phyloP scores from a whole-genome alignment of 1,140 invertebrate species.

The Drosophila eugracilis region DNA sequence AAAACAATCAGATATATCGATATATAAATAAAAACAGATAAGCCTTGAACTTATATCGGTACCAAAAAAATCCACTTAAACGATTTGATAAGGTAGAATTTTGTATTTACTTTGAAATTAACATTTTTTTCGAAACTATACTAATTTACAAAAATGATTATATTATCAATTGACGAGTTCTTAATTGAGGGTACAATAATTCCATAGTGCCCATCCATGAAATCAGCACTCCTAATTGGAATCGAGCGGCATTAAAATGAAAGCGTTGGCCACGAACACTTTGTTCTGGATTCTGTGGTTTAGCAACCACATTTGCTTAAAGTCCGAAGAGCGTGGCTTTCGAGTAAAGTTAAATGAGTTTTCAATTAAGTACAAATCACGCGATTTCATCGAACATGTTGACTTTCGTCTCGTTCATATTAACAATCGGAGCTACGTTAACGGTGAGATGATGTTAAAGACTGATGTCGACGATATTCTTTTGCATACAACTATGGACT shows the following conservation, averaged over 20 bases:
- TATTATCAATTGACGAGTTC: background rate
- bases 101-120: no score
- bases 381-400: conserved; percentile 9
- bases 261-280: conserved; percentile 11
- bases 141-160: background rate
- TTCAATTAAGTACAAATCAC: conserved; percentile 5
- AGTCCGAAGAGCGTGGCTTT: conserved; percentile 26
- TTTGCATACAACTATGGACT: conserved; percentile 31
- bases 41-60: no score
- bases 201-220: background rate
- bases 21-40: no score
- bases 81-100: background rate
- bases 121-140: background rate
- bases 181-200: background rate
- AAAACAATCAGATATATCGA: no score
- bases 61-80: no score
- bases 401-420: conserved; percentile 17
- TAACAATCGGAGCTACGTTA: conserved; percentile 26
- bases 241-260: conserved; percentile 5
- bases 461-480: conserved; percentile 9
- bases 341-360: conserved; percentile 39
- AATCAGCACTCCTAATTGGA: background rate
- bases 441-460: conserved; percentile 13
- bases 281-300: conserved; percentile 15
- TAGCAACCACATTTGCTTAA: background rate